These are phyloP conservation scores for Iguana delicatissima DNA, from an alignment of 2,797 vertebrate species.

Conservation along the genomic window DNA sequence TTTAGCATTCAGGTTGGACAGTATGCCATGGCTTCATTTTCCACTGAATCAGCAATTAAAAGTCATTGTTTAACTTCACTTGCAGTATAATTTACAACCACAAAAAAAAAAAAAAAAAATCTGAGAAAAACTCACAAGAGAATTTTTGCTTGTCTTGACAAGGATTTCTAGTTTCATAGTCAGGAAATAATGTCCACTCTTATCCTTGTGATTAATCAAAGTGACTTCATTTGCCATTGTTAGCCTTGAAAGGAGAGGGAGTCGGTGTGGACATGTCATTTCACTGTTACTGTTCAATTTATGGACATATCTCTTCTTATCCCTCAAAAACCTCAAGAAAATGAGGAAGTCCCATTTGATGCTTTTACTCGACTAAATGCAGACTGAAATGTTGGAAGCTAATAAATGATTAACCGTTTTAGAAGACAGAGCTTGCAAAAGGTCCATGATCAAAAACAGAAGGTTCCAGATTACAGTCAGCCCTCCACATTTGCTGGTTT, in stretches of 20 bases:
- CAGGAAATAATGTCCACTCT: slow-evolving; percentile 1
- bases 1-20: slow-evolving; percentile 30
- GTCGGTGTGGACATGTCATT: neutral
- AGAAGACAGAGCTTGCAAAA: slow-evolving; percentile 51
- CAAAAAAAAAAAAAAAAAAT: neutral
- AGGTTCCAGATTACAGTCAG: neutral
- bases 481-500: no score
- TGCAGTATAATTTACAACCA: neutral
- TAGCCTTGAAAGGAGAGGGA: neutral
- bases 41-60: slow-evolving; percentile 74
- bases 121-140: neutral
- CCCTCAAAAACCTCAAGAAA: slow-evolving; percentile 41
- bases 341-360: slow-evolving; percentile 26
- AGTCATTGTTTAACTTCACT: slow-evolving; percentile 37
- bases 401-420: slow-evolving; percentile 65
- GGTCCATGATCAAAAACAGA: slow-evolving; percentile 61
- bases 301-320: neutral
- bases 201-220: slow-evolving; percentile 11
- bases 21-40: slow-evolving; percentile 66
- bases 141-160: slow-evolving; percentile 28
- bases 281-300: slow-evolving; percentile 35
- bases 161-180: slow-evolving; percentile 8
- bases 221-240: neutral
- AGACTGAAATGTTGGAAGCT: neutral
- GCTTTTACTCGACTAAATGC: slow-evolving; percentile 35